A percentile compares a stretch with the other conserved stretches of the same genome.
Conservation (phyloP, 2,113 vertebrate genomes). For the Talpa occidentalis region DNA sequence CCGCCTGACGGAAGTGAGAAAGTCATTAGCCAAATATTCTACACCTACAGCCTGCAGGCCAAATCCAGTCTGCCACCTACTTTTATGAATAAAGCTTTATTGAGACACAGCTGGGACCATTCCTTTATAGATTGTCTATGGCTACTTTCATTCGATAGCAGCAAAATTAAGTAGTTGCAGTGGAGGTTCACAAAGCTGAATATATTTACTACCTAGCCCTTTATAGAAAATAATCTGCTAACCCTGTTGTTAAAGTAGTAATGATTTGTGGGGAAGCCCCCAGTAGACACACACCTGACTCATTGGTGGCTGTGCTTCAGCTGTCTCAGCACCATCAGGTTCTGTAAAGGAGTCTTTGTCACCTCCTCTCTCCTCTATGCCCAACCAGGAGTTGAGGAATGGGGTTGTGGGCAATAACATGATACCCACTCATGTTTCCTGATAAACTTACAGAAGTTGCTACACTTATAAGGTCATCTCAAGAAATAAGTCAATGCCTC, state of each 20-base stretch:
- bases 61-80: not conserved
- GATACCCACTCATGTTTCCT: slow-evolving; percentile 48
- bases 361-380: not conserved
- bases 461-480: slow-evolving; percentile 54
- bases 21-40: not conserved
- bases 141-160: not conserved
- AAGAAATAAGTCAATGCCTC: slow-evolving; percentile 76
- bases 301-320: not conserved
- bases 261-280: not conserved
- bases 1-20: not conserved
- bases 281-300: not conserved
- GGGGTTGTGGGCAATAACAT: not conserved
- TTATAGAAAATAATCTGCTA: not conserved
- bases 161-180: not conserved
- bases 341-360: not conserved
- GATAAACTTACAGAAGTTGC: slow-evolving; percentile 16
- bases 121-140: not conserved
- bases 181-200: not conserved
- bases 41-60: not conserved
- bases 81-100: slow-evolving; percentile 11
- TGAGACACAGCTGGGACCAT: too few relatives aligned
- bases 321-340: not conserved
- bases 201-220: not conserved
- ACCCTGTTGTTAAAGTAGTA: not conserved
- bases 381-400: not conserved